Evolutionary conservation across 2,888 invertebrate genomes (phyloP).

Genomic region (Bedellia somnulentella): DNA sequence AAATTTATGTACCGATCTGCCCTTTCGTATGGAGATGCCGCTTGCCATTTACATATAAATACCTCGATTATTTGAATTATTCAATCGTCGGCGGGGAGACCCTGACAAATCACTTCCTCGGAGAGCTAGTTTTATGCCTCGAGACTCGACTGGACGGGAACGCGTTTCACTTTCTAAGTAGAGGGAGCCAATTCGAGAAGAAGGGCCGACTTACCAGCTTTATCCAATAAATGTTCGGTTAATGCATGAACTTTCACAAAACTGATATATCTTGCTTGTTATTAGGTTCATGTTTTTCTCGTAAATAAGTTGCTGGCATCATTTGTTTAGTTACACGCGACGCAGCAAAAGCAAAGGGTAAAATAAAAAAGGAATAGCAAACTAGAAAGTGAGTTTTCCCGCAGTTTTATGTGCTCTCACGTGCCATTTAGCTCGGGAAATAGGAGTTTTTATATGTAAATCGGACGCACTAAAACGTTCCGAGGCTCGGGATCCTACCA

Average conservation of each 20-base stretch:
- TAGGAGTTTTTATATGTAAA: conserved; percentile 60
- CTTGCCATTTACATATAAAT: conserved; percentile 61
- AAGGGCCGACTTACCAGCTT: no score
- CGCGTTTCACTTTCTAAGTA: conserved; percentile 41
- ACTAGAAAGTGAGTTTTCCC: conserved; percentile 28
- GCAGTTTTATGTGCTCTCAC: conserved; percentile 55
- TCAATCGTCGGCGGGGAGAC: conserved; percentile 62
- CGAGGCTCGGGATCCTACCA: conserved; percentile 24
- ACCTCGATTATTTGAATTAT: conserved; percentile 63
- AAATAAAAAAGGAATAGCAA: conserved; percentile 14
- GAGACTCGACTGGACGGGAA: no score
- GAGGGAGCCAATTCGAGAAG: conserved; percentile 17
- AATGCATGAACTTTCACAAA: no score
- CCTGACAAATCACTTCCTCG: conserved; percentile 61
- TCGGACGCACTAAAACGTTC: conserved; percentile 43
- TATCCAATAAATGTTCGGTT: no score
- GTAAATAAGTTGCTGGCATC: no score
- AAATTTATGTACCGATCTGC: conserved; percentile 62
- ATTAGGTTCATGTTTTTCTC: no score
- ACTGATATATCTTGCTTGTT: no score
- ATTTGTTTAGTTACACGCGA: no score
- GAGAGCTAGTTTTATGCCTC: no score
- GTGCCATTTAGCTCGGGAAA: conserved; percentile 59
- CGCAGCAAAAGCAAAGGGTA: conserved; percentile 27
- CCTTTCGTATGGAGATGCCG: conserved; percentile 62